Evolutionary conservation across 2,888 invertebrate genomes (phyloP), one percentile per base, ranked within the genome.

Genomic region (Pilophorus perplexus): DNA sequence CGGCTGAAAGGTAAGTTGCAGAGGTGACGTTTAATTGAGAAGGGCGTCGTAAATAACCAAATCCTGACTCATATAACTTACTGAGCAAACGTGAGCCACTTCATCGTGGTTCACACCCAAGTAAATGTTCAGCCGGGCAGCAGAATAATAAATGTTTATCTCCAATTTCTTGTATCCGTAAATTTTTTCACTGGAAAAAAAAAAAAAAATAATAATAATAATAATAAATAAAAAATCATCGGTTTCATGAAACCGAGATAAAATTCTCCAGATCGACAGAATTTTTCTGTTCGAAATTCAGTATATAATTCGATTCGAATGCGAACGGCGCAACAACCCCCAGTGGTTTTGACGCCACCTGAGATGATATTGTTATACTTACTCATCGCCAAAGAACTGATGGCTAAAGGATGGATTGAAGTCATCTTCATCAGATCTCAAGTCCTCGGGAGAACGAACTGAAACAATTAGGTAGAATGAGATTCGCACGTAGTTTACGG

Each of bases 391-490:
- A 77, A 93, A 95, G 66, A 95, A 86, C 79, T 96, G 95, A 80
- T 96, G 93, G 59, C 92, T 89, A 89, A 94, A 93, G 65, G 87
- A 86, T 0, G 94, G 93, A 37, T 83, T 80, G 75, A 93, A 93
- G 33, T 80, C 79, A 6, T 79, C 77, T 1, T 80, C 78, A 28
- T 85, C 84, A 77, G 88, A 82, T 68, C 85, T 82, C 33, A 90
- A 76, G 76, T 90, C 90, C 37, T 82, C 77, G 20, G 79, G 77
- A 67, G 79, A 78, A 59, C 87, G 82, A 55, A 90, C 85, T 77
- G 68, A 59, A 72, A 70, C 57, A 71, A 4, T 4, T 33, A 54
- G 14, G n/a, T 2, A 25, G 1, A 27, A 25, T 22, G 10, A 4
- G 23, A 14, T 3, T 2, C 20, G n/a, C 14, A 20, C 40, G 25